Conservation (phyloP, 2,797 vertebrate genomes). For the Fundulus diaphanus region DNA sequence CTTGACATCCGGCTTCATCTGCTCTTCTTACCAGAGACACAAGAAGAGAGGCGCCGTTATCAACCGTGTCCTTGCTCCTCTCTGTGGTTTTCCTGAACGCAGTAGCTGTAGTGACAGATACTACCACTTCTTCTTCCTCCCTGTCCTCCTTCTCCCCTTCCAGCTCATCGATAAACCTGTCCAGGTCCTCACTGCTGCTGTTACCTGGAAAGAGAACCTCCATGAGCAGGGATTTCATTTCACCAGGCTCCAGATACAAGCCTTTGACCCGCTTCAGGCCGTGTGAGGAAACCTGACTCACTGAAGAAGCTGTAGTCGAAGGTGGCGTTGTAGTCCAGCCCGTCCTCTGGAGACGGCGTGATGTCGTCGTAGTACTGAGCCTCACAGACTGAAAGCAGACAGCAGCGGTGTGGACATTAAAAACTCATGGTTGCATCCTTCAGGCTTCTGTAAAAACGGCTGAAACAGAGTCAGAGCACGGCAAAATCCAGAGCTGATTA, state of each 20-base stretch:
- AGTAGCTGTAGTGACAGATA: constrained; percentile 19
- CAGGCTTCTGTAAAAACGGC: background rate
- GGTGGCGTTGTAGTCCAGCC: constrained; percentile 67
- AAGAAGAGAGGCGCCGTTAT: constrained; percentile 18
- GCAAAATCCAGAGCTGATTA: background rate
- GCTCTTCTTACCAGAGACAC: constrained; percentile 39
- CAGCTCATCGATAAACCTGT: constrained; percentile 19
- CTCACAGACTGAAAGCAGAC: constrained; percentile 33
- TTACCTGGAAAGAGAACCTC: constrained; percentile 51
- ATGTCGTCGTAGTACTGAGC: constrained; percentile 38
- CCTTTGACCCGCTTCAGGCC: background rate
- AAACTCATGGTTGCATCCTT: background rate
- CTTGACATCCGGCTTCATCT: background rate
- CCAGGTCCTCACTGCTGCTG: constrained; percentile 56
- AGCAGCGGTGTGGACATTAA: background rate
- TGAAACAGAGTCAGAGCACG: background rate
- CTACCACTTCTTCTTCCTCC: background rate
- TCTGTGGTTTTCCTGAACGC: background rate
- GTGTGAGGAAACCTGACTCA: constrained; percentile 46
- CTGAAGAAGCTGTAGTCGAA: constrained; percentile 75
- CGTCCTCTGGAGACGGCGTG: constrained; percentile 62
- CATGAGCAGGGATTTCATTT: background rate
- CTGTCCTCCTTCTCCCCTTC: background rate
- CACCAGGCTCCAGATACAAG: background rate
- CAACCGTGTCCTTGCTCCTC: background rate